These are phyloP conservation scores for Leptinotarsa haldemani DNA, from an alignment of 2,888 invertebrate species.

Conservation along the genomic window DNA sequence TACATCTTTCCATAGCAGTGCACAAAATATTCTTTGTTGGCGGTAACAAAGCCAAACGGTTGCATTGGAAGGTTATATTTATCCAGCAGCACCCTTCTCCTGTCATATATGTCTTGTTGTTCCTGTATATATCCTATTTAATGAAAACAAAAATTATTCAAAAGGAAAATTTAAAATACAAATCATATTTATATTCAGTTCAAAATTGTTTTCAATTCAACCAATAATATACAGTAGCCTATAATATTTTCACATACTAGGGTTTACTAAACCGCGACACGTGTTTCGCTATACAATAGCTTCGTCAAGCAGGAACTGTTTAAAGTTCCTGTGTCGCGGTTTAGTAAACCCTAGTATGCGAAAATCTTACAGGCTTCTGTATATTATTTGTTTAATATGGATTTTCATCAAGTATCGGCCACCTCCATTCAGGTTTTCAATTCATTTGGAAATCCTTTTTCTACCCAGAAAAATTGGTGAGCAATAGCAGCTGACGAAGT, in stretches of 20 bases:
- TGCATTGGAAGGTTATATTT: constrained; percentile 27
- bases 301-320: no score
- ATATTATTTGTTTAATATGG: no score
- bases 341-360: no score
- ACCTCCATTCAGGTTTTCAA: background rate
- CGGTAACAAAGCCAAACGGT: constrained; percentile 28
- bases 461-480: background rate
- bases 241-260: no score
- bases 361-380: no score
- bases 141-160: constrained; percentile 15
- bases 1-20: constrained; percentile 21
- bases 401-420: no score
- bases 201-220: background rate
- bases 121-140: constrained; percentile 8
- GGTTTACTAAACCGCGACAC: no score
- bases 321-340: no score
- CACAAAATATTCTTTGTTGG: constrained; percentile 17
- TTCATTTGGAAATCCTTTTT: background rate
- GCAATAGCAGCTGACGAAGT: background rate
- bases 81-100: constrained; percentile 23
- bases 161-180: background rate
- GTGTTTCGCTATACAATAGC: no score
- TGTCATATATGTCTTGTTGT: constrained; percentile 7
- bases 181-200: background rate
- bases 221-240: background rate